Percentiles rank a stretch among this genome's conserved stretches.
These are phyloP conservation scores for Euura lappo DNA, from an alignment of 1,140 invertebrate species.

Conservation along the genomic window DNA sequence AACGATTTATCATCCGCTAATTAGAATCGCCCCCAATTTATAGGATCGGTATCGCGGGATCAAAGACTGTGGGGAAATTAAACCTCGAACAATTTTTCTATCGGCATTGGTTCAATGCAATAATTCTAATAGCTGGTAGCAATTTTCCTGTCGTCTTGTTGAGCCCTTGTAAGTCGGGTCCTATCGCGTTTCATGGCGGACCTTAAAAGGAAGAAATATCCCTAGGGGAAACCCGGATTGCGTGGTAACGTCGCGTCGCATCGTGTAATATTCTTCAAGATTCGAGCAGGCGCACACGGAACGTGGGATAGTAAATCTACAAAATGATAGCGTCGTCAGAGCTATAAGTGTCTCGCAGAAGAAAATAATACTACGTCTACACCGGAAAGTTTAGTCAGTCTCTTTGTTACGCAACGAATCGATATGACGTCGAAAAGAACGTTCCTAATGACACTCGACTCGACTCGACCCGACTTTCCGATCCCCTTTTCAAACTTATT, in stretches of 20 bases:
- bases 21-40: neutral
- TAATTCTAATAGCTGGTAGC: neutral
- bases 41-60: too few species aligned
- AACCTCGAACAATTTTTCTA: neutral
- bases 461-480: neutral
- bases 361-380: neutral
- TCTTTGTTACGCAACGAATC: conserved; percentile 1
- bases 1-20: conserved; percentile 1
- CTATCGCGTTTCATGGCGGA: neutral
- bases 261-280: conserved; percentile 3
- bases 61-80: neutral
- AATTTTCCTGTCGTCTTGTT: neutral
- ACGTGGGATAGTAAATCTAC: neutral
- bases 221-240: neutral
- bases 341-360: neutral
- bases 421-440: neutral
- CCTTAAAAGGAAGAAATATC: conserved; percentile 5
- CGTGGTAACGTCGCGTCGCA: neutral
- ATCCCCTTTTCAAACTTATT: neutral
- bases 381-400: neutral
- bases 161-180: neutral
- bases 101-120: neutral
- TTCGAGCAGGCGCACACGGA: neutral
- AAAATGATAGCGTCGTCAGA: neutral
- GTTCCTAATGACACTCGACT: neutral